These are phyloP conservation scores for Alligator mississippiensis DNA, from an alignment of 2,113 vertebrate species.

Conservation along the genomic window DNA sequence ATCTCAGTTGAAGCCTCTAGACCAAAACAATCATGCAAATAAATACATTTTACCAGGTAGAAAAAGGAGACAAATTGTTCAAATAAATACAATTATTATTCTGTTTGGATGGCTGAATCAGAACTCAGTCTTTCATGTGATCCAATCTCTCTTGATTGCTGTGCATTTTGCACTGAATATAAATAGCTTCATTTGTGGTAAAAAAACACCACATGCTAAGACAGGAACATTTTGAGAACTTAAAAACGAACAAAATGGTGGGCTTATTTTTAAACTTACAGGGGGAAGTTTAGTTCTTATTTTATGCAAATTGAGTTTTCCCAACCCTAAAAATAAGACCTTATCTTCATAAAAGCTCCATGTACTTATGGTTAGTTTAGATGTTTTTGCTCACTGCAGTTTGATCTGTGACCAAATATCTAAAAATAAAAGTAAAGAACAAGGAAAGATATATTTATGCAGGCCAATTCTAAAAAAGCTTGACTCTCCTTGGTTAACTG, in stretches of 20 bases:
- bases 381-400: not conserved
- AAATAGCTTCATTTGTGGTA: not conserved
- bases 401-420: not conserved
- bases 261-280: not conserved
- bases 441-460: not conserved
- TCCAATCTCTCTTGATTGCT: not conserved
- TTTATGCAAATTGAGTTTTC: not conserved
- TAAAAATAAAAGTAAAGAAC: not conserved
- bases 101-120: not conserved
- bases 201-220: not conserved
- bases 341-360: not conserved
- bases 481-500: not conserved
- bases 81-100: not conserved
- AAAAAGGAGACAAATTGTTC: not conserved
- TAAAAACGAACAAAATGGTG: constrained; percentile 7
- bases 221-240: not conserved
- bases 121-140: not conserved
- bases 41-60: not conserved
- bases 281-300: not conserved
- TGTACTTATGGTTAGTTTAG: not conserved
- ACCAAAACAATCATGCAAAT: not conserved
- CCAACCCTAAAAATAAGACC: not conserved
- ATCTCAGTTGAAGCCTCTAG: not conserved
- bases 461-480: not conserved
- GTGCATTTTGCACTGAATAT: not conserved